Evolutionary conservation across 2,113 vertebrate genomes (phyloP), one percentile per base, ranked within the genome.

Genomic region (Coptodon bakossiorum): DNA sequence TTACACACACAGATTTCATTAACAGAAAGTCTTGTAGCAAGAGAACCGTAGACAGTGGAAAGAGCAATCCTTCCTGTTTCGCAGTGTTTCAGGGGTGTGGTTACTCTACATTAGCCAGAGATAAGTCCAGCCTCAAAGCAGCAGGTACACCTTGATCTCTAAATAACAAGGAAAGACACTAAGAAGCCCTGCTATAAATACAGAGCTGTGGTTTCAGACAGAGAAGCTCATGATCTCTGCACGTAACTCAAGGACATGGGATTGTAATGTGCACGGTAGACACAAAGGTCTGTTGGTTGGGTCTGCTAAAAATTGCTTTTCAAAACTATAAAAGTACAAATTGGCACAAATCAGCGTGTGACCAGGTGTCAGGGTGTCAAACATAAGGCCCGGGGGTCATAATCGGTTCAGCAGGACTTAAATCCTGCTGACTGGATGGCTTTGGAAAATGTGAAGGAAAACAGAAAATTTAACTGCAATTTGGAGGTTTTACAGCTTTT

Each of bases 141-240:
- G 89, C 88, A 86, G 45, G 88, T 12, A 63, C 89, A 80, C 84
- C 19, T 16, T 89, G 88, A 92, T 82, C 89, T 86, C 82, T 89
- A 53, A 56, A 81, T 90, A 94, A 93, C 82, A 45, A 90, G 93
- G 5, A 76, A 7, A 84, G 90, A 90, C 93, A 84, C 91, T 95
- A 94, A 94, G 93, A 93, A 82, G 92, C 45, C 57, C 19, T 57
- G 91, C 92, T 95, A 91, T 90, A 94, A 95, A 94, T 94, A 93
- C 59, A 85, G 43, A 50, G 80, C 57, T 53, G 54, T 43, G 52
- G 52, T 86, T 88, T 68, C 9, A 48, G 78, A 43, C 66, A 66
- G 53, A 11, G 24, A 66, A 71, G 80, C 61, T 79, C 9, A 14
- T 24, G 38, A 43, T 22, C 19, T 17, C 43, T 27, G 27, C 43